Evolutionary conservation across 1,140 invertebrate genomes (phyloP).

Genomic region (Archegozetes longisetosus): DNA sequence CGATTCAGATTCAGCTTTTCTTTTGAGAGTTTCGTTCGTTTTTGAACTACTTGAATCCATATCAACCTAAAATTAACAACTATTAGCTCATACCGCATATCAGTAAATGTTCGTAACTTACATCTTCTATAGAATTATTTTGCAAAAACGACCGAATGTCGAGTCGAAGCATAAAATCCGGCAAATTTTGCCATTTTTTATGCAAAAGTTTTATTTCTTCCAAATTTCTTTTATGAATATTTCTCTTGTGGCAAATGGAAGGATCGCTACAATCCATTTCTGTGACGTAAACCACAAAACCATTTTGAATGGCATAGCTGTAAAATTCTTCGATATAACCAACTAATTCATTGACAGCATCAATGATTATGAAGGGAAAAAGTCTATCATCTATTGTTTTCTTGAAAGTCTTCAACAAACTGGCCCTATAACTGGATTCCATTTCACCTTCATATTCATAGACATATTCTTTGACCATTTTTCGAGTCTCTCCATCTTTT

Average conservation of each 20-base stretch:
- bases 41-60: too few relatives aligned
- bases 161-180: not conserved
- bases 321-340: conserved; percentile 64
- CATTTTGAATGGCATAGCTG: conserved; percentile 65
- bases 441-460: conserved; percentile 77
- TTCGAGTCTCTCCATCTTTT: conserved; percentile 34
- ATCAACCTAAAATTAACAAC: too few relatives aligned
- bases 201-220: conserved; percentile 1
- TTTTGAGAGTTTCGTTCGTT: too few relatives aligned
- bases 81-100: too few relatives aligned
- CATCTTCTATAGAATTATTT: too few relatives aligned
- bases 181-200: not conserved
- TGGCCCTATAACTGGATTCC: conserved; percentile 62
- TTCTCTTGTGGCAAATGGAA: conserved; percentile 7
- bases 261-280: conserved; percentile 60
- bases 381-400: conserved; percentile 79
- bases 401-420: conserved; percentile 74
- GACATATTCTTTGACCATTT: conserved; percentile 72
- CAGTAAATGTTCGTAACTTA: too few relatives aligned
- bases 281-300: conserved; percentile 77
- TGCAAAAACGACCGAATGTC: not conserved
- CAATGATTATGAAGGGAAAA: conserved; percentile 81
- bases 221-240: conserved; percentile 1
- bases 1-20: too few relatives aligned
- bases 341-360: conserved; percentile 66